These are phyloP conservation scores for Psettodes erumei DNA, from an alignment of 2,113 vertebrate genomes.

Conservation along the genomic window DNA sequence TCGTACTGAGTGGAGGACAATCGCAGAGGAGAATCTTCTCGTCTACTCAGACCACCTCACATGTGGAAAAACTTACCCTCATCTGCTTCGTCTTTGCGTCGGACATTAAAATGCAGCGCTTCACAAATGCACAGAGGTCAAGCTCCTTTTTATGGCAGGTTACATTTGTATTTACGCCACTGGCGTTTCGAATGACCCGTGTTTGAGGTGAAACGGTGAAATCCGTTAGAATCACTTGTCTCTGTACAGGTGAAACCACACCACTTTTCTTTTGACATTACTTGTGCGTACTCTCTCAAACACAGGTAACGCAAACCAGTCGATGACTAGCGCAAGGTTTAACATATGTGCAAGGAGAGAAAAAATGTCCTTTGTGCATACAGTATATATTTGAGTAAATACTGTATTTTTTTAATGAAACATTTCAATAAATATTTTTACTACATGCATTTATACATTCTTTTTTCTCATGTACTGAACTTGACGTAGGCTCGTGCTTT, in stretches of 20 bases:
- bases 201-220: background rate
- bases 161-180: constrained; percentile 10
- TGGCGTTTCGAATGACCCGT: background rate
- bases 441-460: constrained; percentile 7
- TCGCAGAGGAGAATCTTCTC: background rate
- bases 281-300: background rate
- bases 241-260: background rate
- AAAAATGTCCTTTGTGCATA: constrained; percentile 19
- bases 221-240: background rate
- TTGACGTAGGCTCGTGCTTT: background rate
- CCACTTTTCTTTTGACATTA: background rate
- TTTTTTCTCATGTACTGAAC: background rate
- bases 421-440: constrained; percentile 60
- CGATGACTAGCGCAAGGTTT: background rate
- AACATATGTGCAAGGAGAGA: background rate
- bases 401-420: constrained; percentile 68
- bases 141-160: background rate
- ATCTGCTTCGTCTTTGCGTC: background rate
- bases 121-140: background rate
- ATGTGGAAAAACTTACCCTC: background rate
- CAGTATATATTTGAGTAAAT: constrained; percentile 40
- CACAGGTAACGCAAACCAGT: background rate
- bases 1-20: constrained; percentile 15
- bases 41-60: background rate
- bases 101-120: background rate